Percentiles rank a stretch among this genome's conserved stretches.
Evolutionary conservation across 2,888 invertebrate species (phyloP).

Genomic region (Chaitophorus viminalis): DNA sequence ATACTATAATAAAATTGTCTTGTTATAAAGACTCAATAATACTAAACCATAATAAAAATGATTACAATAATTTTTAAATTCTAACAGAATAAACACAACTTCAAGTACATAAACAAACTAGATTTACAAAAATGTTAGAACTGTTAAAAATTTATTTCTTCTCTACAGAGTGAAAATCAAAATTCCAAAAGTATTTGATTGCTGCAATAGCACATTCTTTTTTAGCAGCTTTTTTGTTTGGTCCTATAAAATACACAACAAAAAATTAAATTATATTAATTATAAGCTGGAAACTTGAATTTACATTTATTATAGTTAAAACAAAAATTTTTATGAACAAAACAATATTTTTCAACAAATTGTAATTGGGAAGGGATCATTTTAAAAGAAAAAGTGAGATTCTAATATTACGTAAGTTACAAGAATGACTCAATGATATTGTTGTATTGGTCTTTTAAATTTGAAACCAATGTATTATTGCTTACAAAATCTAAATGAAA

Average conservation of each 20-base stretch:
- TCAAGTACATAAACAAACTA: neutral
- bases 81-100: neutral
- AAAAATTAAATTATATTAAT: neutral
- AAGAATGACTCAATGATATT: too few relatives aligned
- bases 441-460: too few relatives aligned
- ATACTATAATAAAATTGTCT: neutral
- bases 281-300: neutral
- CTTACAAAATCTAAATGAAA: too few relatives aligned
- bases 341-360: too few relatives aligned
- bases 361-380: too few relatives aligned
- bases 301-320: neutral
- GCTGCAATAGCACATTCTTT: conserved; percentile 46
- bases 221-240: conserved; percentile 50
- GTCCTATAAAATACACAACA: conserved; percentile 28
- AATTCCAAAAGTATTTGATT: conserved; percentile 38
- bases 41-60: neutral
- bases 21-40: neutral
- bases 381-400: too few relatives aligned
- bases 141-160: neutral
- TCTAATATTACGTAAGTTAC: too few relatives aligned
- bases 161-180: conserved; percentile 27
- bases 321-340: neutral
- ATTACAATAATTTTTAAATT: neutral
- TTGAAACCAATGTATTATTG: too few relatives aligned
- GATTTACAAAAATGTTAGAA: neutral